Evolutionary conservation across 2,797 vertebrate genomes (phyloP), one percentile per base, ranked within the genome.

Genomic region (Fistularia commersonii): DNA sequence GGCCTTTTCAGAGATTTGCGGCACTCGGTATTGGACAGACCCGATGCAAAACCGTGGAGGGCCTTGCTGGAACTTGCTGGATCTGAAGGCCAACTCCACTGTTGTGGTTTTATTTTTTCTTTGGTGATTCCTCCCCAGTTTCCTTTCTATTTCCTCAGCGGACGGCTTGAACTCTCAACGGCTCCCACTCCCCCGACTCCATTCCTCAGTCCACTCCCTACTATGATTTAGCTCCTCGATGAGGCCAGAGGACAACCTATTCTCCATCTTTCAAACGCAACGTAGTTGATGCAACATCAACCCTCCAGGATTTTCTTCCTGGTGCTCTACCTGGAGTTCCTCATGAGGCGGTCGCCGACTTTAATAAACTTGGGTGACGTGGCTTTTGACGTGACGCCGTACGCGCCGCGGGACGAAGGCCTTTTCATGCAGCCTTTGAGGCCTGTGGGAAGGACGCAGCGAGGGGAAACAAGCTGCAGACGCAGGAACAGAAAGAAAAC

Each of bases 11-110:
- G 65, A 64, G 57, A 60, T 75, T 82, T 61, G 81, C 65, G 51
- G 35, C 7, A 72, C 72, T 57, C 77, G 79, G 80, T 80, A 83
- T 84, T 80, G 60, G 64, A 71, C 78, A 77, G 72, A 71, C 61
- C 64, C 38, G 4, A 50, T 39, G 7, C 54, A 14, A 39, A 81
- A 83, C 69, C 75, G 63, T 71, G 66, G 69, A 59, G 41, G 44
- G 48, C 54, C 15, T 40, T 44, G 15, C 8, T 23, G 23, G 3
- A 59, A 42, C 36, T 49, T 32, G 31, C 50, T 58, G 32, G 1
- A 36, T 13, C 6, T 38, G 14, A 53, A 6, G 53, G 12, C 8
- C 1, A 45, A 47, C 45, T 63, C 41, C 46, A 60, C 65, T 74
- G 45, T 81, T 78, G 76, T 76, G 75, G 64, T 77, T 64, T 58